phyloP scores from a whole-genome alignment of 2,888 invertebrate genomes.

The Pristionchus fissidentatus region DNA sequence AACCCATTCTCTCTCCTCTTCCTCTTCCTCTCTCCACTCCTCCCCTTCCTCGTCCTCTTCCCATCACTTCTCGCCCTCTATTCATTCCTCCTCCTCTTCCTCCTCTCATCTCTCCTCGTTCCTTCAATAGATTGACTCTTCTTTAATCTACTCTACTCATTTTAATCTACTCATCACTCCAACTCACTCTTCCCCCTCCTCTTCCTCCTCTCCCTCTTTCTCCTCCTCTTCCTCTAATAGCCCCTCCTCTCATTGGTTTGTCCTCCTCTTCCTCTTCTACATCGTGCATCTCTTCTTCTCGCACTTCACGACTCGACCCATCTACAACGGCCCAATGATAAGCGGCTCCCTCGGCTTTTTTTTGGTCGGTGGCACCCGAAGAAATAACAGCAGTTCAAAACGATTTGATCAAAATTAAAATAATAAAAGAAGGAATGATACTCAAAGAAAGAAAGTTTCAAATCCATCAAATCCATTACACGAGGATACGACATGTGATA shows the following conservation, averaged over 20 bases:
- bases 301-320: conserved; percentile 14
- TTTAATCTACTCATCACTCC: background rate
- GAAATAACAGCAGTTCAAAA: no score
- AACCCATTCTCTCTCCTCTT: background rate
- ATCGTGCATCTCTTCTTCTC: background rate
- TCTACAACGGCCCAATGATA: no score
- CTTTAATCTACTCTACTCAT: background rate
- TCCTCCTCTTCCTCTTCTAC: conserved; percentile 16
- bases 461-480: no score
- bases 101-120: background rate
- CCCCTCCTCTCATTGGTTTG: background rate
- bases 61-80: background rate
- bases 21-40: background rate
- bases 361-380: no score
- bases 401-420: no score
- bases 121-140: background rate
- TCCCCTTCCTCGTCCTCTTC: background rate
- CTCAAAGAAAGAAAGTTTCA: no score
- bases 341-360: no score
- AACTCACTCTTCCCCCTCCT: conserved; percentile 2
- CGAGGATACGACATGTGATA: no score
- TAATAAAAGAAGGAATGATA: no score
- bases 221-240: background rate
- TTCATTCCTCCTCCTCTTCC: background rate
- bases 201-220: conserved; percentile 5